Percentiles rank a stretch among this genome's conserved stretches.
phyloP scores from a whole-genome alignment of 1,140 invertebrate genomes.

The Brachionus asplanchnoidis region DNA sequence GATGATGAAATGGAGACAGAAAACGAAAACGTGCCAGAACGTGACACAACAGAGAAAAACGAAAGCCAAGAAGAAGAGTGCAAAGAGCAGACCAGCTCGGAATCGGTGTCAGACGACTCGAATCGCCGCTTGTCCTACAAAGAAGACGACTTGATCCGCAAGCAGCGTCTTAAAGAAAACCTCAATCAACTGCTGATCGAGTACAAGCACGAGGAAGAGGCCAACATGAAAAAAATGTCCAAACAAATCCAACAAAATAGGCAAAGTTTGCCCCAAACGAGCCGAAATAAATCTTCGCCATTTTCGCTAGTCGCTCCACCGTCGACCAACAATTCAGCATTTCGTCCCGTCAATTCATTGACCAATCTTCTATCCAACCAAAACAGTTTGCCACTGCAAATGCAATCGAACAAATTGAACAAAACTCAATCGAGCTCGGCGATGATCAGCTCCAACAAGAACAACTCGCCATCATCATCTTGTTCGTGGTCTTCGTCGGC shows the following conservation, averaged over 20 bases:
- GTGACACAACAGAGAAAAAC: neutral
- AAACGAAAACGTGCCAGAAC: neutral
- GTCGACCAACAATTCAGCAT: neutral
- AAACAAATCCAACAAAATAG: conserved; percentile 40
- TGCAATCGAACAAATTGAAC: conserved; percentile 4
- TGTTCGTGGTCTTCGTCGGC: neutral
- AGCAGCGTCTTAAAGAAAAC: conserved; percentile 30
- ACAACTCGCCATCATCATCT: conserved; percentile 18
- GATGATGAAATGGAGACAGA: neutral
- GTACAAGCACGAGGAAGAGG: conserved; percentile 39
- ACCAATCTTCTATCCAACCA: neutral
- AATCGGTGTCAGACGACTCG: neutral
- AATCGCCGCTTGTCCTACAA: neutral
- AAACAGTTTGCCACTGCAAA: neutral
- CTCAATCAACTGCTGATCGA: conserved; percentile 35
- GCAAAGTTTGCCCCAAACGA: conserved; percentile 13
- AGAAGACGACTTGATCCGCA: conserved; percentile 34
- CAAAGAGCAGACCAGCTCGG: neutral
- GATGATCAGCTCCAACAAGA: neutral
- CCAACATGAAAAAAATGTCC: conserved; percentile 27
- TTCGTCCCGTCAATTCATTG: neutral
- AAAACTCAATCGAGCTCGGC: conserved; percentile 24
- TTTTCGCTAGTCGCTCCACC: neutral
- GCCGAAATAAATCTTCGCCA: neutral
- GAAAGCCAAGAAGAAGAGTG: neutral